A percentile compares a stretch with the other conserved stretches of the same genome.
phyloP scores from a whole-genome alignment of 2,113 vertebrate species.

The Siniperca knerii region DNA sequence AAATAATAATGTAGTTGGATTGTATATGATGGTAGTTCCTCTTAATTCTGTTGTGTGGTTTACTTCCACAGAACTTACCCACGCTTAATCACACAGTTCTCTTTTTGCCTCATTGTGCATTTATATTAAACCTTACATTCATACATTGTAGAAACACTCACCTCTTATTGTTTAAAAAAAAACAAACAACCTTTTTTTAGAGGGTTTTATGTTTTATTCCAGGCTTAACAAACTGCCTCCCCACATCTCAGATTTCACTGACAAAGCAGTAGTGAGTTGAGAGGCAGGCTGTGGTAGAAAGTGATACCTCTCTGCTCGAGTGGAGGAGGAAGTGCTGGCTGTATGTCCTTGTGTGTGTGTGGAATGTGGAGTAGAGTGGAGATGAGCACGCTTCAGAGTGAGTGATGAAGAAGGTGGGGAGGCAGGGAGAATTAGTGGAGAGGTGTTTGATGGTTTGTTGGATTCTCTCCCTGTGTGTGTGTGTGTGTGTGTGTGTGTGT shows the following conservation, averaged over 20 bases:
- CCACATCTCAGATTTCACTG: constrained; percentile 57
- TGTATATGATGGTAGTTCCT: neutral
- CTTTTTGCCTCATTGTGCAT: neutral
- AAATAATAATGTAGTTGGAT: neutral
- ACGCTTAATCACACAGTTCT: neutral
- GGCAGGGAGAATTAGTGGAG: constrained; percentile 12
- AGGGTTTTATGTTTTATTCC: neutral
- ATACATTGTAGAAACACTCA: neutral
- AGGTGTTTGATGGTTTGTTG: constrained; percentile 10
- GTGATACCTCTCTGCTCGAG: constrained; percentile 45
- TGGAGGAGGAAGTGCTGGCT: constrained; percentile 53
- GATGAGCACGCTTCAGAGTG: constrained; percentile 33
- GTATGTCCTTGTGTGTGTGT: constrained; percentile 39
- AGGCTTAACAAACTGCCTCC: constrained; percentile 14
- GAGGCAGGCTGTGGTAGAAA: constrained; percentile 44
- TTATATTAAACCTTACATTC: neutral
- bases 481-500: neutral
- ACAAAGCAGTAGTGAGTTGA: constrained; percentile 50
- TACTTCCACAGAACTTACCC: neutral
- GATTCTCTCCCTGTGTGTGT: neutral
- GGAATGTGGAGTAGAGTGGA: constrained; percentile 46
- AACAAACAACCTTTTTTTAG: neutral
- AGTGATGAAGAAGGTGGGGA: constrained; percentile 1
- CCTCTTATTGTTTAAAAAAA: neutral
- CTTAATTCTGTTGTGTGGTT: neutral